Percentiles rank a stretch among this genome's conserved stretches.
Evolutionary conservation across 2,888 invertebrate genomes (phyloP).

Genomic region (Hydrotaea cyrtoneurina): DNA sequence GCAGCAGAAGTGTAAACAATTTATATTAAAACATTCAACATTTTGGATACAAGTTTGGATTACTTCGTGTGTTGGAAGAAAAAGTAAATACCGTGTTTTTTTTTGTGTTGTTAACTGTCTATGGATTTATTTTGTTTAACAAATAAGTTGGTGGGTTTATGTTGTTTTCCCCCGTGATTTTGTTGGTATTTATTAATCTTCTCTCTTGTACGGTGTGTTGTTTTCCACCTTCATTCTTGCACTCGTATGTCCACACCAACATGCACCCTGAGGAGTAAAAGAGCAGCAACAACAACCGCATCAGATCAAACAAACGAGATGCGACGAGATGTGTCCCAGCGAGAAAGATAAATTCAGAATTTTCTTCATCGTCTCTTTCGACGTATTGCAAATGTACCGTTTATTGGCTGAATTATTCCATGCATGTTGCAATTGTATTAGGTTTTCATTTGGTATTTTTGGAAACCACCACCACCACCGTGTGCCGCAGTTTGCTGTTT

Average conservation of each 20-base stretch:
- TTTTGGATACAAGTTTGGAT: no score
- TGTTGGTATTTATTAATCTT: slow-evolving; percentile 51
- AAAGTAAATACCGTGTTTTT: slow-evolving; percentile 45
- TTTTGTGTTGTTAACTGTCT: no score
- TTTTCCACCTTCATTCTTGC: slow-evolving; percentile 54
- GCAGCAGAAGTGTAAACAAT: no score
- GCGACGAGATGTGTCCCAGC: slow-evolving; percentile 54
- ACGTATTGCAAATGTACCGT: slow-evolving; percentile 54
- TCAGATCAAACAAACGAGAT: slow-evolving; percentile 32
- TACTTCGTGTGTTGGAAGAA: slow-evolving; percentile 24
- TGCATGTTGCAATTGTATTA: slow-evolving; percentile 29
- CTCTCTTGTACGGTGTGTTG: slow-evolving; percentile 53
- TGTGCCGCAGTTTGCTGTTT: not conserved
- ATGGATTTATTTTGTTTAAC: slow-evolving; percentile 39
- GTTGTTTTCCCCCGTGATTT: slow-evolving; percentile 66
- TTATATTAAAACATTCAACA: no score
- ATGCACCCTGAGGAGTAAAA: slow-evolving; percentile 32
- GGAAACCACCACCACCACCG: slow-evolving; percentile 9
- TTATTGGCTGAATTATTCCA: slow-evolving; percentile 13
- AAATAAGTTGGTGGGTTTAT: no score
- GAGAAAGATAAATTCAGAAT: slow-evolving; percentile 40
- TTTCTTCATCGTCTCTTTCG: not conserved
- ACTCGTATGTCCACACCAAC: slow-evolving; percentile 24
- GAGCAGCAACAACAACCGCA: slow-evolving; percentile 34
- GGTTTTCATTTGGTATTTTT: not conserved